Conservation (phyloP, 2,888 invertebrate species). For the Calameuta pallipes region DNA sequence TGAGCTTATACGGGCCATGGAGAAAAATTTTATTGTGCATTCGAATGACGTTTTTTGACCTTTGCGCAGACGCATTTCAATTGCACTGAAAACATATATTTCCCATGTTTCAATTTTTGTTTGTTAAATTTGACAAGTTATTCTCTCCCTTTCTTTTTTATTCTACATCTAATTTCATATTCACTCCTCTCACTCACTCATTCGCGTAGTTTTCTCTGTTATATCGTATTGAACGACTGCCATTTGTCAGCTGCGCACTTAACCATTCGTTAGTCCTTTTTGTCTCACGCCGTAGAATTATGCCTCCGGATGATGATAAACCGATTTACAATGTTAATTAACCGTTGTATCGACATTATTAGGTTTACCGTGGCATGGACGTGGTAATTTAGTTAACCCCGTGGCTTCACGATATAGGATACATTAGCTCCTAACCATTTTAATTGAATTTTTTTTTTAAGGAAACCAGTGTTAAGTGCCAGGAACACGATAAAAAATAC, state of each 20-base stretch:
- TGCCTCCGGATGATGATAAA: neutral
- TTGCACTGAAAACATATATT: conserved; percentile 14
- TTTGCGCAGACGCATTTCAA: conserved; percentile 23
- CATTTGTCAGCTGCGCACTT: neutral
- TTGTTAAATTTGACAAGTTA: neutral
- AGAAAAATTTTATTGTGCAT: conserved; percentile 21
- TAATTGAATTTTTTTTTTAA: neutral
- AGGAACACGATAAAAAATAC: neutral
- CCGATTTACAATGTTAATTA: neutral
- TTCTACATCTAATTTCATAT: neutral
- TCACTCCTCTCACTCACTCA: neutral
- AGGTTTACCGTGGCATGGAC: neutral
- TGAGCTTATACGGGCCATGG: conserved; percentile 30
- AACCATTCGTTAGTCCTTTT: neutral
- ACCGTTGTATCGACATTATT: neutral
- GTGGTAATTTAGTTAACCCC: neutral
- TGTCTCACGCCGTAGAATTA: neutral
- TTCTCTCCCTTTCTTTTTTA: conserved; percentile 16
- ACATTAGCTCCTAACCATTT: neutral
- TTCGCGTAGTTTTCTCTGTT: neutral
- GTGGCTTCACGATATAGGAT: neutral
- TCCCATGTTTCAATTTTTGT: neutral
- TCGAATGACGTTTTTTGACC: conserved; percentile 24
- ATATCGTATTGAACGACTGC: neutral
- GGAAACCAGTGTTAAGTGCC: neutral